These are phyloP conservation scores for Acinonyx jubatus DNA, from an alignment of 2,113 vertebrate genomes.

Conservation along the genomic window DNA sequence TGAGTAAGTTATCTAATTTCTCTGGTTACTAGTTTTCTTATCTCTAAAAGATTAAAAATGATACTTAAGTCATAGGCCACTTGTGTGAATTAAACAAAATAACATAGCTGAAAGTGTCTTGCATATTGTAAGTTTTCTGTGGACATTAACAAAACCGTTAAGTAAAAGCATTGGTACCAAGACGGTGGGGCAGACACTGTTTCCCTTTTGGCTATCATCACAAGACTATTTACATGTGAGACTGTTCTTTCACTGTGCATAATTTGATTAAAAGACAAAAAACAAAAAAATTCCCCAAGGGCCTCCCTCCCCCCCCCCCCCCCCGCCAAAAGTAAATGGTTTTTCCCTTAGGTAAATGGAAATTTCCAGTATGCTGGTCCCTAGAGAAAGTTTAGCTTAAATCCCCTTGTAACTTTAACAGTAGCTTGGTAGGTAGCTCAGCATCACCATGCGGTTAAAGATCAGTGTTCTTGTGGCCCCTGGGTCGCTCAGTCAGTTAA, in stretches of 20 bases:
- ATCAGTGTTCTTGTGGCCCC: background rate
- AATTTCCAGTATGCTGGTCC: conserved; percentile 5
- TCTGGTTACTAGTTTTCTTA: conserved; percentile 23
- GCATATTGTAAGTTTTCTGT: background rate
- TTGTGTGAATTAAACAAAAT: background rate
- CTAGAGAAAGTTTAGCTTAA: conserved; percentile 34
- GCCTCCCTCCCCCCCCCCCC: fast-evolving
- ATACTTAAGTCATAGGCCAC: background rate
- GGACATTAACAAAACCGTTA: background rate
- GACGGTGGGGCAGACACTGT: background rate
- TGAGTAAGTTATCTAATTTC: background rate
- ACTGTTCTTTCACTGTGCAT: background rate
- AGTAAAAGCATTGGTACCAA: background rate
- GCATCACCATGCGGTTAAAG: background rate
- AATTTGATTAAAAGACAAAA: background rate
- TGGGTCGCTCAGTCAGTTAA: too few relatives aligned
- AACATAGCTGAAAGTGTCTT: background rate
- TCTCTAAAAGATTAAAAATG: background rate
- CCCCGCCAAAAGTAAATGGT: background rate
- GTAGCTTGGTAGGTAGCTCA: background rate
- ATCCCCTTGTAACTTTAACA: background rate
- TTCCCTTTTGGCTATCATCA: background rate
- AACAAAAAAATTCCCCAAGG: background rate
- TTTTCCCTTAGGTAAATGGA: conserved; percentile 14
- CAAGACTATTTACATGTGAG: background rate